phyloP scores from a whole-genome alignment of 2,113 vertebrate species.

The Daboia siamensis region DNA sequence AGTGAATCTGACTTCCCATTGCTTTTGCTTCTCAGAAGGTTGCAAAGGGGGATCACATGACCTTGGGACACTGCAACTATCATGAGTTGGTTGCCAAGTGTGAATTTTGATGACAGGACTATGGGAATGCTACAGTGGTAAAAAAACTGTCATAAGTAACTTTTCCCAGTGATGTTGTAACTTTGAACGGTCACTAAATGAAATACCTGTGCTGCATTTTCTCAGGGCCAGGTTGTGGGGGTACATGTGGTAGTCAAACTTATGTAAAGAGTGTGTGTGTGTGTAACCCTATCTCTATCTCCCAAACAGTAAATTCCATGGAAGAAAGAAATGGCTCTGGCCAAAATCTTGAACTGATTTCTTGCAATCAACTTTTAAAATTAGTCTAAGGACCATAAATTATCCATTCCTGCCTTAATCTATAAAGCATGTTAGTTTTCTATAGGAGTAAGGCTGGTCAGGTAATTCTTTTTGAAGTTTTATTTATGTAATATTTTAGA shows the following conservation, averaged over 20 bases:
- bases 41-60: no score
- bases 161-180: no score
- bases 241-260: not conserved
- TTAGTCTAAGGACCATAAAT: not conserved
- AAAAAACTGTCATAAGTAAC: no score
- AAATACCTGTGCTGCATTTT: not conserved
- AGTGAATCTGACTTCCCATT: no score
- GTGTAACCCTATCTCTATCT: not conserved
- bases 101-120: no score
- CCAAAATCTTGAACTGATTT: not conserved
- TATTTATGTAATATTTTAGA: not conserved
- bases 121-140: no score
- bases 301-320: not conserved
- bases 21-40: no score
- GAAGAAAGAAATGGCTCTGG: not conserved
- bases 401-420: not conserved
- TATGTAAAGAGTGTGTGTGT: not conserved
- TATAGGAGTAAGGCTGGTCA: not conserved
- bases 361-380: not conserved
- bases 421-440: not conserved
- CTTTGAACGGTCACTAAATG: no score
- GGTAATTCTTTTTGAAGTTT: not conserved
- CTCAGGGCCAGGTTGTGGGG: not conserved
- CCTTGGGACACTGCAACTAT: no score
- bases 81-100: no score